Evolutionary conservation across 2,113 vertebrate genomes (phyloP), one percentile per base, ranked within the genome.

Genomic region (Cettia cetti): DNA sequence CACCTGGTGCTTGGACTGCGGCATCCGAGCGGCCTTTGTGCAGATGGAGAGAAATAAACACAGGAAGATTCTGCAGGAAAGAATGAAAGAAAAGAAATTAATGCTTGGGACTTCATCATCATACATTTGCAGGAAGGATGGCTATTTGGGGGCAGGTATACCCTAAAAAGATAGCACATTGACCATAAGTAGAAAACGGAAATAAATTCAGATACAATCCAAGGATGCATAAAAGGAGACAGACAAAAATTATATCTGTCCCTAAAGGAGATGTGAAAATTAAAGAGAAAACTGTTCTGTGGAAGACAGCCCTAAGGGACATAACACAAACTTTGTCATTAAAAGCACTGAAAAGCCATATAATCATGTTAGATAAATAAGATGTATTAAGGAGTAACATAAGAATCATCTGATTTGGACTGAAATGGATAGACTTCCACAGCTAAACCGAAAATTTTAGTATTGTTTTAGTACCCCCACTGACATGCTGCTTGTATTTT

Each of bases 11-110:
- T 5, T 53, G 22, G 4, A 13, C 70, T 90, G 75, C 63, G 63
- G 26, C 45, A 52, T 79, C 40, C 0, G 0, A 79, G 66, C 1
- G 1, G 23, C 33, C 49, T 90, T 24, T 6, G 6, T 64, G 59
- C 49, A 52, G n/a, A 59, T 19, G 35, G 76, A 64, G 65, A 59
- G 35, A 82, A 82, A 70, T 40, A 65, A 56, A 49, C 19, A 4
- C 28, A 15, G 23, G 70, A 59, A 80, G 20, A 15, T 31, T 76
- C 66, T 92, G 53, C 9, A 31, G 37, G 37, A 76, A 59, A 60
- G 14, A 64, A 26, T 44, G 21, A 50, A 92, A 79, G n/a, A n/a
- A n/a, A n/a, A n/a, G n/a, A n/a, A n/a, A n/a, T n/a, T n/a, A n/a
- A n/a, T 0, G 0, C 7, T 2, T 82, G 40, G 45, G n/a, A 31